Base-by-base conservation (phyloP, 2,888 invertebrate genomes). In the Dolichomitus sp. region DNA sequence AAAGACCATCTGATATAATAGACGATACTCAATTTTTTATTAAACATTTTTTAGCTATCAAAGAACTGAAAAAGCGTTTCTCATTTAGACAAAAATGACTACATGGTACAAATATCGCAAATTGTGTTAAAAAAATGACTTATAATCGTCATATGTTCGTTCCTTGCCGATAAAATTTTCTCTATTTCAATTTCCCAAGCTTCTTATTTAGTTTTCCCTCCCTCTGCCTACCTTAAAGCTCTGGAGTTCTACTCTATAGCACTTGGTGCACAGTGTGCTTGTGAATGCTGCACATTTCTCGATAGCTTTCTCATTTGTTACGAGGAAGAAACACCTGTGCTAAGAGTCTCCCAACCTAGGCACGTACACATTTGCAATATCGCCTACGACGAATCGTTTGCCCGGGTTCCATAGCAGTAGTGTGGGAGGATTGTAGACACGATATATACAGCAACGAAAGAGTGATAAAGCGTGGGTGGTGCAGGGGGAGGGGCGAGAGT, bases 261-360 rank as follows among this genome's bases (percentile, higher is more conserved):
- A 50, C 14, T 42, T 6, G 42, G 27, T 19, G 40, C 40, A n/a
- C 59, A 48, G 17, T 40, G 48, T 14, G 40, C 65, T 59, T 19
- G 27, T 30, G 42, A 52, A 66, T 27, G 33, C 63, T n/a, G 69
- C 33, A 68, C 50, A 30, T 72, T 70, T 70, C 33, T 50, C 52
- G 75, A 82, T 82, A 61, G 79, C 65, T 79, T 82, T 82, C 79
- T 79, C 79, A 72, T 82, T 80, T 74, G 50, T 75, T 79, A 37
- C 70, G 17, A 52, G 52, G 33, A 73, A 48, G 63, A 75, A 77
- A 72, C 82, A 83, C 81, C 81, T 83, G 80, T 61, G 68, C 70
- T 69, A 69, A 68, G 70, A 75, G 30, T 45, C 54, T 81, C 65
- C 40, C 30, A 50, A 50, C 37, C 45, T 48, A 11, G 42, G 23